Conservation (phyloP, 1,140 invertebrate species). For the Brachionus plicatilis region DNA sequence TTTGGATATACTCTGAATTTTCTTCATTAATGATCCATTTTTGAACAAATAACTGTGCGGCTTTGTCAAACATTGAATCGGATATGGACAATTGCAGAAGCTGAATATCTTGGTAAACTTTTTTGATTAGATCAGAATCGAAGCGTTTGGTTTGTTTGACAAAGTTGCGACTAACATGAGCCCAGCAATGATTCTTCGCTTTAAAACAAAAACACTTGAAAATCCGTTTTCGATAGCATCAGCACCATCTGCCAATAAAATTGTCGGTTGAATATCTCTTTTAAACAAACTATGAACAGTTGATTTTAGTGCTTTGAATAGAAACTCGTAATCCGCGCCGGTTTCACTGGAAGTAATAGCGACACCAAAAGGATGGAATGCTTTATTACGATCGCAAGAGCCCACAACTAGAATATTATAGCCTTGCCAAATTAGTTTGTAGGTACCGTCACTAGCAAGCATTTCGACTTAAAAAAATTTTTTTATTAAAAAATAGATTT, state of each 20-base stretch:
- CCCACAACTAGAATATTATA: too few relatives aligned
- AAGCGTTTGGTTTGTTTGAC: background rate
- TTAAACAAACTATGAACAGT: background rate
- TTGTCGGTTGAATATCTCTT: background rate
- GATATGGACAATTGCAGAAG: background rate
- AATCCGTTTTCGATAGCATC: background rate
- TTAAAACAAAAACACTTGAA: background rate
- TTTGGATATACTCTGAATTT: background rate
- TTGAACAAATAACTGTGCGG: too few relatives aligned
- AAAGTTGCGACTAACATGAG: background rate
- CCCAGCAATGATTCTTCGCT: background rate
- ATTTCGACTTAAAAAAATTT: too few relatives aligned
- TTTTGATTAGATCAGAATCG: background rate
- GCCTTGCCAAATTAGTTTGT: too few relatives aligned
- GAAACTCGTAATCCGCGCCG: background rate
- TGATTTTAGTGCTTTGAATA: background rate
- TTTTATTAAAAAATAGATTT: too few relatives aligned
- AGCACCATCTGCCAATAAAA: background rate
- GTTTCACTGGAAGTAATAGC: background rate
- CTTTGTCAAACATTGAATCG: too few relatives aligned
- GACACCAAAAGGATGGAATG: background rate
- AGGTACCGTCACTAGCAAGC: too few relatives aligned
- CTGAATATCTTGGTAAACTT: background rate
- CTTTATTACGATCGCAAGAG: too few relatives aligned
- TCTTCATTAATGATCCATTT: background rate